Percentiles rank a stretch among this genome's conserved stretches.
phyloP scores from a whole-genome alignment of 1,140 invertebrate genomes.

The Drosophila suzukii region DNA sequence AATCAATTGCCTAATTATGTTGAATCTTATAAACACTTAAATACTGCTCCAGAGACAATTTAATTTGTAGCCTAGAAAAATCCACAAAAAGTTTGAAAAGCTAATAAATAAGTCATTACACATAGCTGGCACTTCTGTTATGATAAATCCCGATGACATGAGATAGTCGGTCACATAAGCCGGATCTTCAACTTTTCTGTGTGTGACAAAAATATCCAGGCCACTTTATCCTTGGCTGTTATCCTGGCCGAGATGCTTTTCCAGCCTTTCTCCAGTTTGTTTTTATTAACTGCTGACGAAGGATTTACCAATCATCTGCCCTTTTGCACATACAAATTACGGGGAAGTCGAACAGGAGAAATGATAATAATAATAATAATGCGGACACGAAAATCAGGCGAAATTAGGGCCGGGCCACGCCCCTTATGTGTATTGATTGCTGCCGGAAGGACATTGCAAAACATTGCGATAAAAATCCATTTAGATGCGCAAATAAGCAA shows the following conservation, averaged over 20 bases:
- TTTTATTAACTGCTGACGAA: constrained; percentile 73
- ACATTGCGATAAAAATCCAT: constrained; percentile 81
- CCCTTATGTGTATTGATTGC: constrained; percentile 55
- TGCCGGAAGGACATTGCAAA: constrained; percentile 76
- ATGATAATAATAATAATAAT: constrained; percentile 43
- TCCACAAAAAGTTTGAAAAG: neutral
- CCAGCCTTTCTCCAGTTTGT: constrained; percentile 37
- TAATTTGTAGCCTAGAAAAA: too few species aligned
- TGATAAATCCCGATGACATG: constrained; percentile 14
- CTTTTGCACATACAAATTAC: constrained; percentile 32
- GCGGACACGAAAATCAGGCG: constrained; percentile 29
- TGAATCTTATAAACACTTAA: too few species aligned
- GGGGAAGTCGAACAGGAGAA: constrained; percentile 4
- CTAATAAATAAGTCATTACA: neutral
- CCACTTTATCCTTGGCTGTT: constrained; percentile 23
- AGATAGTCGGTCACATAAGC: constrained; percentile 16
- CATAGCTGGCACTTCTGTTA: neutral
- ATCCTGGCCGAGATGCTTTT: constrained; percentile 10
- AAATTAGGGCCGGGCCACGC: constrained; percentile 32
- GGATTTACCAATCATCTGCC: constrained; percentile 70
- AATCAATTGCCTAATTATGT: too few species aligned
- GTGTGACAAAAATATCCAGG: constrained; percentile 3
- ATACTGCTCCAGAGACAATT: too few species aligned
- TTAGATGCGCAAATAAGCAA: constrained; percentile 81
- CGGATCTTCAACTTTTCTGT: constrained; percentile 16